Percentiles rank a stretch among this genome's conserved stretches.
Conservation (phyloP, 2,797 vertebrate genomes). For the Cryptoprocta ferox region DNA sequence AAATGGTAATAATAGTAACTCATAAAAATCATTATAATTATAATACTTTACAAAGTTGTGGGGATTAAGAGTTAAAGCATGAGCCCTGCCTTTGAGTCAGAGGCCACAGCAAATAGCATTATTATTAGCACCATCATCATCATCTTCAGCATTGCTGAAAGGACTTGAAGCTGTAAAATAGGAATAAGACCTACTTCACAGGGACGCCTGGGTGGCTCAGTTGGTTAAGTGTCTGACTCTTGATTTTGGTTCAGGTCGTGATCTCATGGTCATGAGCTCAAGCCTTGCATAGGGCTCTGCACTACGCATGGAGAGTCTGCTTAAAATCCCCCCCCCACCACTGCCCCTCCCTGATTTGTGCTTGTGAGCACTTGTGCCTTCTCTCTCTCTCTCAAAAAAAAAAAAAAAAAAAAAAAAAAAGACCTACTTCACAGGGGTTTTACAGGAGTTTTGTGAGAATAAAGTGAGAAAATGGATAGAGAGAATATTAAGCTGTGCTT, state of each 20-base stretch:
- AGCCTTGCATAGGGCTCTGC: too few relatives aligned
- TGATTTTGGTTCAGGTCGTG: too few relatives aligned
- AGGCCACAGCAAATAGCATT: fast-evolving
- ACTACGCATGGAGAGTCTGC: too few relatives aligned
- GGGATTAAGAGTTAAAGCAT: background rate
- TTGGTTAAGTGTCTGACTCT: too few relatives aligned
- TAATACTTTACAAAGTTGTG: background rate
- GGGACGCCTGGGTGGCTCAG: too few relatives aligned
- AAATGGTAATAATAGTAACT: background rate
- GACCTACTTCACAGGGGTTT: background rate
- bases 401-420: background rate
- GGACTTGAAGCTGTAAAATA: background rate
- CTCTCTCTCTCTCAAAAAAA: too few relatives aligned
- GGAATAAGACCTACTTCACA: background rate
- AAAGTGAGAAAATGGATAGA: background rate
- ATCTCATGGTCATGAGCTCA: too few relatives aligned
- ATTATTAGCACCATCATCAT: background rate
- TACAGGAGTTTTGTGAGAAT: background rate
- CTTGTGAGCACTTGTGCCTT: too few relatives aligned
- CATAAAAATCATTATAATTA: background rate
- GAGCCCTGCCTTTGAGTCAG: background rate
- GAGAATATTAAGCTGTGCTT: background rate
- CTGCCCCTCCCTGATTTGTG: too few relatives aligned
- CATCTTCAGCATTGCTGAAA: background rate
- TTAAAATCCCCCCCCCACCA: too few relatives aligned